phyloP scores from a whole-genome alignment of 2,888 invertebrate genomes.

The Colostygia pectinataria region DNA sequence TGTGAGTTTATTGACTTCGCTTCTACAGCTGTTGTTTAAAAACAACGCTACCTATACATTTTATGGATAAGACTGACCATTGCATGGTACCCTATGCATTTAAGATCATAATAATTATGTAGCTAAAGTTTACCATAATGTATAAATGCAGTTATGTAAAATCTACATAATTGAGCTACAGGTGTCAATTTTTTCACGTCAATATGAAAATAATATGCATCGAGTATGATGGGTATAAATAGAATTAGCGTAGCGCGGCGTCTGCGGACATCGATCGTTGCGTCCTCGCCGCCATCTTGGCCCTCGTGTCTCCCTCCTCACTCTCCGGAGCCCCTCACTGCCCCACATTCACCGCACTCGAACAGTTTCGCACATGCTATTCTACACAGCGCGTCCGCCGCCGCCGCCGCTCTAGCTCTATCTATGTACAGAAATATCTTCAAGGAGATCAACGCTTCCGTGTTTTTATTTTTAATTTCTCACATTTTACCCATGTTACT shows the following conservation, averaged over 20 bases:
- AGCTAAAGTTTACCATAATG: background rate
- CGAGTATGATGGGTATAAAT: conserved; percentile 63
- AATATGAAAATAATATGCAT: conserved; percentile 69
- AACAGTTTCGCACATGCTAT: conserved; percentile 70
- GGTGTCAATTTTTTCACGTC: conserved; percentile 48
- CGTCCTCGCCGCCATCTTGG: conserved; percentile 82
- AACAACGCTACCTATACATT: too few species aligned
- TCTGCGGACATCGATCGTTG: conserved; percentile 81
- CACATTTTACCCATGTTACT: conserved; percentile 16
- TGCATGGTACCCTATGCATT: too few species aligned
- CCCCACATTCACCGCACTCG: conserved; percentile 78
- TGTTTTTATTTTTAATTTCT: conserved; percentile 33
- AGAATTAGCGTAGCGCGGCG: conserved; percentile 75
- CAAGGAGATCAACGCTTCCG: conserved; percentile 46
- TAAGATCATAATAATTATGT: background rate
- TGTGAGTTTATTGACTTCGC: too few species aligned
- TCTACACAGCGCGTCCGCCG: conserved; percentile 36
- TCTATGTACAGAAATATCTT: conserved; percentile 47
- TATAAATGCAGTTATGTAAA: background rate
- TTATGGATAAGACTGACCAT: too few species aligned
- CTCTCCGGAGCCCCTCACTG: conserved; percentile 73
- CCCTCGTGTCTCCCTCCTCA: conserved; percentile 76
- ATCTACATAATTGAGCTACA: conserved; percentile 18
- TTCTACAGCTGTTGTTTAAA: too few species aligned
- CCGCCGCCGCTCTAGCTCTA: conserved; percentile 29